Base-by-base conservation (phyloP, 2,113 vertebrate species). In the Mustela nigripes region DNA sequence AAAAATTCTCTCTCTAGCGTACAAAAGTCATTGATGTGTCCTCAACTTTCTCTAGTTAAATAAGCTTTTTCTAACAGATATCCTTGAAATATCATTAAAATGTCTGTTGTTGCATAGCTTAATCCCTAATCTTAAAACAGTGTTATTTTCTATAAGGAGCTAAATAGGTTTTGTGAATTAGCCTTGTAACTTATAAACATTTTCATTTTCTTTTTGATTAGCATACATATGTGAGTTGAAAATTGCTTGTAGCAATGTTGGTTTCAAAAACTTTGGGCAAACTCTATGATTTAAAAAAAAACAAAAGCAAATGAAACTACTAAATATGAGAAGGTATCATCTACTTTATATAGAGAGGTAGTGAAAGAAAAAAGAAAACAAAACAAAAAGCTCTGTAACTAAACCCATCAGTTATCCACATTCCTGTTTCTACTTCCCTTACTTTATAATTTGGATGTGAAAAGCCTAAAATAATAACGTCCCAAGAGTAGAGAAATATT, bases 401-500 rank as follows among this genome's bases (percentile, higher is more conserved):
- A 81, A 95, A 56, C 1, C 2, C 6, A 67, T 39, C 12, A 85
- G 7, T 63, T 91, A 45, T 10, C 11, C 50, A 85, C 31, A 95
- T 31, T 95, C 3, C 8, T 94, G 8, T 63, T 73, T 53, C 31
- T 69, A 33, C 6, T 79, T 19, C 91, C 15, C 24, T 12, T 58
- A 81, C 82, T 76, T 96, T 96, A 5, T 71, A 67, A 91, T 67
- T 86, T 89, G 36, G 28, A 67, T 92, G 16, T 95, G 24, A 31
- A 42, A 94, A 82, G 0, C 5, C 26, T 92, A 86, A 71, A 69
- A 73, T 31, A 65, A 63, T 26, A 45, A 95, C 78, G 7, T 11
- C 11, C 8, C 11, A 45, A 65, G 11, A 39, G 67, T 8, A 31
- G 26, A 93, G 33, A 28, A 33, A 42, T 7, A 62, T 31, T 82